Evolutionary conservation across 2,113 vertebrate genomes (phyloP).

Genomic region (Polypterus bichir): DNA sequence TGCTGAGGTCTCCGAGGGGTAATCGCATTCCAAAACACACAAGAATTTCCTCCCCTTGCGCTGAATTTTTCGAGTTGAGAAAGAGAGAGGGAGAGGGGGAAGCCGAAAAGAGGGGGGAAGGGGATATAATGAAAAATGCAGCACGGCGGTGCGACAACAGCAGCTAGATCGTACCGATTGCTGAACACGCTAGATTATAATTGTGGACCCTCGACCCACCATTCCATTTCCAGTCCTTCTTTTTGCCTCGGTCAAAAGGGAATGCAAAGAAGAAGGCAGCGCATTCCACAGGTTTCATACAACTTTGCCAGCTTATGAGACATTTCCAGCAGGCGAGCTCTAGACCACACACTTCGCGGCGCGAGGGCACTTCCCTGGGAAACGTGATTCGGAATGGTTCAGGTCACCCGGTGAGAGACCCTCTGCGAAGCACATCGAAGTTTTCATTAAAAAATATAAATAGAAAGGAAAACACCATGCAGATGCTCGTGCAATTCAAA

Average conservation of each 20-base stretch:
- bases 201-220: too few relatives aligned
- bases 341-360: slow-evolving; percentile 49
- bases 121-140: too few relatives aligned
- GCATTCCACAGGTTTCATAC: slow-evolving; percentile 38
- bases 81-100: background rate
- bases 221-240: background rate
- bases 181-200: too few relatives aligned
- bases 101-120: slow-evolving; percentile 16
- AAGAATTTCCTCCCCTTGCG: slow-evolving; percentile 56
- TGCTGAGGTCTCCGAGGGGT: slow-evolving; percentile 55
- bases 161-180: too few relatives aligned
- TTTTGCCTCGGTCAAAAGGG: slow-evolving; percentile 5
- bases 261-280: slow-evolving; percentile 26
- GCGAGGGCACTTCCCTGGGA: too few relatives aligned
- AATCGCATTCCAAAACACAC: slow-evolving; percentile 60
- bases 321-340: slow-evolving; percentile 40
- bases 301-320: slow-evolving; percentile 38
- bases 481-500: too few relatives aligned
- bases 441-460: too few relatives aligned
- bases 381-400: too few relatives aligned
- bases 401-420: too few relatives aligned
- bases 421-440: too few relatives aligned
- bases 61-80: background rate
- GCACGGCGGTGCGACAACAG: too few relatives aligned
- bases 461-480: too few relatives aligned